Conservation (phyloP, 2,888 invertebrate species). For the Ophion ellenae region DNA sequence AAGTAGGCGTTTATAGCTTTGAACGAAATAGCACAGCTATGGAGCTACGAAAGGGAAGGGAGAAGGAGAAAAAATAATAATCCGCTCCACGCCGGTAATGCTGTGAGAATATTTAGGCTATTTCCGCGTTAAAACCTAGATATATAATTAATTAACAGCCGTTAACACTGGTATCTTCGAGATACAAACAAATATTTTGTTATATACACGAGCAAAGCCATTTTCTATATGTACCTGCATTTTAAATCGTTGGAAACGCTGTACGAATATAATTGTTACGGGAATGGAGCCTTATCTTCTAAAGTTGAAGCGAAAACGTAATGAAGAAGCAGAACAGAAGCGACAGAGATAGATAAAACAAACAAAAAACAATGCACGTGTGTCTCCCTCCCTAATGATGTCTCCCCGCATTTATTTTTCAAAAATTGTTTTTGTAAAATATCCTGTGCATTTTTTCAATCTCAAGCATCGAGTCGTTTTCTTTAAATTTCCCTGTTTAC, state of each 20-base stretch:
- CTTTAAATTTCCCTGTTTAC: conserved; percentile 28
- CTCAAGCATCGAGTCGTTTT: conserved; percentile 17
- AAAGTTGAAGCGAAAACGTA: conserved; percentile 60
- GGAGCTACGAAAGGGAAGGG: conserved; percentile 2
- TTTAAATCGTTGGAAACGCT: conserved; percentile 70
- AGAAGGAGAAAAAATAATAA: conserved; percentile 23
- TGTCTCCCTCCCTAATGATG: conserved; percentile 56
- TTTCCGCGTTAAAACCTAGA: conserved; percentile 54
- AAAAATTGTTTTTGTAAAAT: conserved; percentile 47
- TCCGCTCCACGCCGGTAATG: conserved; percentile 56
- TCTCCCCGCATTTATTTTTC: conserved; percentile 58
- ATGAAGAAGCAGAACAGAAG: conserved; percentile 23
- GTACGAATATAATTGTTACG: conserved; percentile 67
- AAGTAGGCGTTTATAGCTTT: conserved; percentile 4
- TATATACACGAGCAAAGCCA: conserved; percentile 68
- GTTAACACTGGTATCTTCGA: conserved; percentile 69
- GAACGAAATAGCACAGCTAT: conserved; percentile 19
- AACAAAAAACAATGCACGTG: conserved; percentile 56
- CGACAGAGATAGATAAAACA: conserved; percentile 18
- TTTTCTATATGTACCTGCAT: conserved; percentile 73
- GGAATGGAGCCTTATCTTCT: conserved; percentile 70
- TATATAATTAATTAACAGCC: conserved; percentile 54
- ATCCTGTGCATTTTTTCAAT: conserved; percentile 44
- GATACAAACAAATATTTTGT: conserved; percentile 67
- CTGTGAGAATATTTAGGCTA: conserved; percentile 60